These are phyloP conservation scores for Meiosimyza platycephala DNA, from an alignment of 2,888 invertebrate genomes.

Conservation along the genomic window DNA sequence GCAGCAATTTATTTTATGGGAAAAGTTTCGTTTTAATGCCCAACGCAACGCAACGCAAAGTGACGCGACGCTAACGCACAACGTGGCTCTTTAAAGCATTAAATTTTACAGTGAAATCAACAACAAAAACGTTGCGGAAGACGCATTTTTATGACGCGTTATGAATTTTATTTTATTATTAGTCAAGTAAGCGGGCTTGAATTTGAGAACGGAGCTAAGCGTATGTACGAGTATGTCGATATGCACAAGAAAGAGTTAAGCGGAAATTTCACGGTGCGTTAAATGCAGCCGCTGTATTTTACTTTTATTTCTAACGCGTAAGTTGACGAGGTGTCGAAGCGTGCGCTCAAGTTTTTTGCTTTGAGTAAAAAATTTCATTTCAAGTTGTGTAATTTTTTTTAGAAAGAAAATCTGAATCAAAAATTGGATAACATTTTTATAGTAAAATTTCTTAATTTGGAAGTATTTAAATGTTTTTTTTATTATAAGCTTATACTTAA, in stretches of 20 bases:
- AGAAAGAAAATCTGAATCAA: too few species aligned
- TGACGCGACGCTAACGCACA: too few species aligned
- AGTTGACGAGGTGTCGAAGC: constrained; percentile 3
- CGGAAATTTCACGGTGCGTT: not conserved
- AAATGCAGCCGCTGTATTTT: not conserved
- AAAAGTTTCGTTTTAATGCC: constrained; percentile 50
- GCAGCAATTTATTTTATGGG: constrained; percentile 61
- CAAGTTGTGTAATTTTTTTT: too few species aligned
- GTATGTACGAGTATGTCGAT: not conserved
- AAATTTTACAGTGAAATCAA: too few species aligned
- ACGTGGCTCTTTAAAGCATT: too few species aligned
- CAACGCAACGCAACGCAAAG: too few species aligned
- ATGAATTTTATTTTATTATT: constrained; percentile 25
- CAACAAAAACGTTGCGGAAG: not conserved
- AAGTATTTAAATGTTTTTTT: too few species aligned
- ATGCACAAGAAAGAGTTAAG: not conserved
- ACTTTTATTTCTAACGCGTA: not conserved
- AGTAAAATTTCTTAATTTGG: too few species aligned
- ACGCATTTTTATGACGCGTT: constrained; percentile 15
- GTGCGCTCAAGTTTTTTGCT: constrained; percentile 2
- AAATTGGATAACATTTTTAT: too few species aligned
- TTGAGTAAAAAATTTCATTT: not conserved
- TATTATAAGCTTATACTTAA: too few species aligned
- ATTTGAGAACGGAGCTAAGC: not conserved
- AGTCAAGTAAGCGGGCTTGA: not conserved